phyloP scores from a whole-genome alignment of 2,888 invertebrate species.

The Pyrrhia umbra region DNA sequence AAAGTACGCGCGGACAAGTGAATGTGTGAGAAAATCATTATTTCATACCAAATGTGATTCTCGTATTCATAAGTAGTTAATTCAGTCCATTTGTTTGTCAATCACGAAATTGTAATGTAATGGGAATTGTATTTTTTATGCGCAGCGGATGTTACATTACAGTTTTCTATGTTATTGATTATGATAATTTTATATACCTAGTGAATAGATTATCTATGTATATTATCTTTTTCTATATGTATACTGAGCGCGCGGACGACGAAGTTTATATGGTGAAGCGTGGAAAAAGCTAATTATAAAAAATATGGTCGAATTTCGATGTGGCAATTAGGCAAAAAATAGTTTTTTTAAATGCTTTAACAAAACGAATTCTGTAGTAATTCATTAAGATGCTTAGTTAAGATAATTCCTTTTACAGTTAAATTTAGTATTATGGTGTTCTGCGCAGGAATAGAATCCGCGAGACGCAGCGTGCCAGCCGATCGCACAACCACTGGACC shows the following conservation, averaged over 20 bases:
- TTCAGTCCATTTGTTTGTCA: slow-evolving; percentile 57
- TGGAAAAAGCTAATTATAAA: too few relatives aligned
- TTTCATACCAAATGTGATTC: slow-evolving; percentile 59
- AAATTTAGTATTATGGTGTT: too few relatives aligned
- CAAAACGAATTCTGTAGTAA: background rate
- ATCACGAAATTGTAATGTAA: slow-evolving; percentile 42
- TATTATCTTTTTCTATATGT: too few relatives aligned
- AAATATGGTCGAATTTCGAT: too few relatives aligned
- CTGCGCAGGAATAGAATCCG: background rate
- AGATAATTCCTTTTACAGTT: too few relatives aligned
- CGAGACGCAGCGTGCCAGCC: background rate
- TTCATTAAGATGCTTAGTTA: too few relatives aligned
- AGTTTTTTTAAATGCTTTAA: background rate
- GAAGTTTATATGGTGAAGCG: too few relatives aligned
- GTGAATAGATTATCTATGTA: too few relatives aligned
- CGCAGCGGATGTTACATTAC: slow-evolving; percentile 16
- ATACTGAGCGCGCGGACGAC: too few relatives aligned
- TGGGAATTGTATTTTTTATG: slow-evolving; percentile 44
- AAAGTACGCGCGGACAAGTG: slow-evolving; percentile 41
- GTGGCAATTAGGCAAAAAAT: too few relatives aligned
- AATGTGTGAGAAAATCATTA: slow-evolving; percentile 67
- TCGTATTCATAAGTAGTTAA: slow-evolving; percentile 60
- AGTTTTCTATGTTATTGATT: background rate
- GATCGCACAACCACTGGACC: too few relatives aligned
- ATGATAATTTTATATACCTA: too few relatives aligned